phyloP scores from a whole-genome alignment of 2,113 vertebrate genomes.

The Aspiorhynchus laticeps region DNA sequence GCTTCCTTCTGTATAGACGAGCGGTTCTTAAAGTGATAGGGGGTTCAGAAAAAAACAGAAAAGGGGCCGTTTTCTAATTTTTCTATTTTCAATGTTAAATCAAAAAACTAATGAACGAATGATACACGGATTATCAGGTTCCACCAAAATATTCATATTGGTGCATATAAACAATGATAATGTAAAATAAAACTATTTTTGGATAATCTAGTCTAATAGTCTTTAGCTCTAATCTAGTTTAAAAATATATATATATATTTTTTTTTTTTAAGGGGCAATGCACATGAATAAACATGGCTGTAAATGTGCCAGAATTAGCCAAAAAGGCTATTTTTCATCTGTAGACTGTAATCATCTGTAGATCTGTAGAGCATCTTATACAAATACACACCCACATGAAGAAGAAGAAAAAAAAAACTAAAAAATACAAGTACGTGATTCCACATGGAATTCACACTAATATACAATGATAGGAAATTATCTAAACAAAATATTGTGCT shows the following conservation, averaged over 20 bases:
- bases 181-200: background rate
- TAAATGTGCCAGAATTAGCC: background rate
- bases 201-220: background rate
- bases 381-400: background rate
- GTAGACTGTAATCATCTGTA: too few relatives aligned
- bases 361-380: background rate
- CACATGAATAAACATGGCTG: background rate
- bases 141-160: too few relatives aligned
- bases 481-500: background rate
- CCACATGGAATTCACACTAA: background rate
- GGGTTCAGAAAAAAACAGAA: too few relatives aligned
- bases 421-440: background rate
- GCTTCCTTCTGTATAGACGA: too few relatives aligned
- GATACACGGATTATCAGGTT: too few relatives aligned
- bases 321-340: background rate
- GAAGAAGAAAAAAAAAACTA: background rate
- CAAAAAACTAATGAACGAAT: too few relatives aligned
- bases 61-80: too few relatives aligned
- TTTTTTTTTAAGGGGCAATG: background rate
- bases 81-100: too few relatives aligned
- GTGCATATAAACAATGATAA: too few relatives aligned
- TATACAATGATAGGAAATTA: background rate
- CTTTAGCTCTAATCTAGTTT: too few relatives aligned
- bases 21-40: too few relatives aligned
- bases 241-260: too few relatives aligned